Percentiles rank a stretch among this genome's conserved stretches.
Evolutionary conservation across 2,113 vertebrate species (phyloP).

Genomic region (Plestiodon gilberti): DNA sequence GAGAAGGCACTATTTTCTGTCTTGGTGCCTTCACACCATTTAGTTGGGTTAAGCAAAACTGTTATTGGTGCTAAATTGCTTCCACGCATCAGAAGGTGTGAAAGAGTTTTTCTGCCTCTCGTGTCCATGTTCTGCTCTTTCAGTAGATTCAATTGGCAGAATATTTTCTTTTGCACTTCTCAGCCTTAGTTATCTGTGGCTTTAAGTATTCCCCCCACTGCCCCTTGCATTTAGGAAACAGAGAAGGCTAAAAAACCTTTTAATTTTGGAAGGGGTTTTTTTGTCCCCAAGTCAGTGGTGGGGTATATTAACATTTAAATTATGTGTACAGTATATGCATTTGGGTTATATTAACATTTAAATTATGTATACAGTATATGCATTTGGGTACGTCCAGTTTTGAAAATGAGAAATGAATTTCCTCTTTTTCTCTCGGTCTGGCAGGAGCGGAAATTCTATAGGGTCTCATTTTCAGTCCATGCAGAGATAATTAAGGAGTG

Average conservation of each 20-base stretch:
- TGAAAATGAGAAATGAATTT: neutral
- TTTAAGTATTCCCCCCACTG: neutral
- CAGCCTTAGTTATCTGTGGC: conserved; percentile 23
- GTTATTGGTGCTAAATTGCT: conserved; percentile 70
- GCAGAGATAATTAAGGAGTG: neutral
- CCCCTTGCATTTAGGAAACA: neutral
- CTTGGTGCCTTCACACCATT: conserved; percentile 75
- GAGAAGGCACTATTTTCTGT: conserved; percentile 68
- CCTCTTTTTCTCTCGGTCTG: neutral
- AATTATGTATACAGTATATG: neutral
- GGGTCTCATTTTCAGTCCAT: neutral
- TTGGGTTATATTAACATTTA: neutral
- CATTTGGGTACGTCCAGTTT: neutral
- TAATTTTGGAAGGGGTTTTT: neutral
- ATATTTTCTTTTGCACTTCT: conserved; percentile 43
- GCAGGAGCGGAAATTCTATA: neutral
- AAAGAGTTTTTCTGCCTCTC: conserved; percentile 47
- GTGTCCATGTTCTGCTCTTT: conserved; percentile 42
- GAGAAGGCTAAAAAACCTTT: neutral
- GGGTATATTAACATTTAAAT: neutral
- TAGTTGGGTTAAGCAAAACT: conserved; percentile 69
- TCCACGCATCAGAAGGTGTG: conserved; percentile 59
- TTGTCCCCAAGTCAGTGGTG: neutral
- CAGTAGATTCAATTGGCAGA: conserved; percentile 61
- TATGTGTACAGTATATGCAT: neutral